A percentile compares a stretch with the other conserved stretches of the same genome.
phyloP scores from a whole-genome alignment of 2,797 vertebrate species.

The Gambusia yucatana region DNA sequence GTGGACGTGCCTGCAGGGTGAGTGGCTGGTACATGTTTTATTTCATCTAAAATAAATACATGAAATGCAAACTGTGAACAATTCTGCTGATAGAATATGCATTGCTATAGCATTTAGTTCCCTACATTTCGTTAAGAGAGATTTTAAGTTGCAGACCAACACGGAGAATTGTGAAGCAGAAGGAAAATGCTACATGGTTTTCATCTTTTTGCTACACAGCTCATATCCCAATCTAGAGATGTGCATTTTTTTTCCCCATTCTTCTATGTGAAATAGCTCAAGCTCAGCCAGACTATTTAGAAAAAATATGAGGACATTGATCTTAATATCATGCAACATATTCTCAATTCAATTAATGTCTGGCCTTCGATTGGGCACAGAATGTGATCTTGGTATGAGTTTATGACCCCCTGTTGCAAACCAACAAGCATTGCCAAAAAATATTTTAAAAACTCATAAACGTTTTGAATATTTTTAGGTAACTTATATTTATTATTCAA shows the following conservation, averaged over 20 bases:
- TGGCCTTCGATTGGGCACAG: no score
- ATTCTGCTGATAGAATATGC: background rate
- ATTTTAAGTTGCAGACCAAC: background rate
- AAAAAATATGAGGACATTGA: no score
- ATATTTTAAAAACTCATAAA: no score
- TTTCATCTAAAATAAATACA: background rate
- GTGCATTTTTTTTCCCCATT: background rate
- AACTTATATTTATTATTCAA: no score
- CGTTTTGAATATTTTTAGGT: no score
- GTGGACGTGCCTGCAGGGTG: slow-evolving; percentile 88
- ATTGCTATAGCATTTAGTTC: background rate
- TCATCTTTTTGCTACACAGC: background rate
- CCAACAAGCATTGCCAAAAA: no score
- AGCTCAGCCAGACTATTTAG: background rate
- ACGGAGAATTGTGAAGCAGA: background rate
- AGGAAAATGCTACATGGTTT: background rate
- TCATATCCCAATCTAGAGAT: background rate
- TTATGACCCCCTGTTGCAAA: no score
- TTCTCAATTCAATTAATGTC: no score
- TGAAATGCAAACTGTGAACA: background rate
- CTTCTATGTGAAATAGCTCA: background rate
- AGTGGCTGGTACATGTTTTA: slow-evolving; percentile 62
- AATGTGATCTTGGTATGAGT: no score
- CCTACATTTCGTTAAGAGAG: background rate
- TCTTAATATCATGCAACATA: no score